These are phyloP conservation scores for Chlorodrepanis virens DNA, from an alignment of 2,113 vertebrate species.

Conservation along the genomic window DNA sequence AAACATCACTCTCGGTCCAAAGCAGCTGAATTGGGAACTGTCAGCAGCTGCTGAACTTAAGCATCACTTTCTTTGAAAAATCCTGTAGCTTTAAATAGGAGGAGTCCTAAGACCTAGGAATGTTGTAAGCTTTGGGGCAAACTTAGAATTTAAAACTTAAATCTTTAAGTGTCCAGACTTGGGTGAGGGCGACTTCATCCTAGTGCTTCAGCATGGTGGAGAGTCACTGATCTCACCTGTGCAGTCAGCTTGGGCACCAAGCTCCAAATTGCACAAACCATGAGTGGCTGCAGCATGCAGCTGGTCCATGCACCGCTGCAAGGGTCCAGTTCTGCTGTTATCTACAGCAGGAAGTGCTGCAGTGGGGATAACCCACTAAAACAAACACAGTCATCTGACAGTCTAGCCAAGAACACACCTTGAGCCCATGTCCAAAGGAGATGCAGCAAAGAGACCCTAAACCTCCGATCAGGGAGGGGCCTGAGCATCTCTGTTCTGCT, in stretches of 20 bases:
- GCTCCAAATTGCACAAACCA: background rate
- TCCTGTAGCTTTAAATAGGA: background rate
- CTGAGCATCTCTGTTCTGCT: background rate
- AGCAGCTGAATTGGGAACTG: background rate
- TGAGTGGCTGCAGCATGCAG: fast-evolving
- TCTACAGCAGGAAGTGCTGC: fast-evolving
- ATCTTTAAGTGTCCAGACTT: background rate
- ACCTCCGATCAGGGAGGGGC: too few species aligned
- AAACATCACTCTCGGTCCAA: background rate
- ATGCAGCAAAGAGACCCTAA: background rate
- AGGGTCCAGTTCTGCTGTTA: background rate
- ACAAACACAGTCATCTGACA: background rate
- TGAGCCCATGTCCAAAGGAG: background rate
- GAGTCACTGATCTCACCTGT: background rate
- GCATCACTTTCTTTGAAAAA: background rate
- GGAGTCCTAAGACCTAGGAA: background rate
- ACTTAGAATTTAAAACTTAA: background rate
- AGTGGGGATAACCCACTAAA: background rate
- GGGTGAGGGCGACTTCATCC: background rate
- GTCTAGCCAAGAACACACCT: background rate
- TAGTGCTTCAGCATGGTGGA: background rate
- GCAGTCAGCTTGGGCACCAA: background rate
- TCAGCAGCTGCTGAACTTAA: background rate
- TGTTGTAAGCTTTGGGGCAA: background rate
- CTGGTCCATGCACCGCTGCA: background rate